These are phyloP conservation scores for Oryzaephilus surinamensis DNA, from an alignment of 1,140 invertebrate species.

Conservation along the genomic window DNA sequence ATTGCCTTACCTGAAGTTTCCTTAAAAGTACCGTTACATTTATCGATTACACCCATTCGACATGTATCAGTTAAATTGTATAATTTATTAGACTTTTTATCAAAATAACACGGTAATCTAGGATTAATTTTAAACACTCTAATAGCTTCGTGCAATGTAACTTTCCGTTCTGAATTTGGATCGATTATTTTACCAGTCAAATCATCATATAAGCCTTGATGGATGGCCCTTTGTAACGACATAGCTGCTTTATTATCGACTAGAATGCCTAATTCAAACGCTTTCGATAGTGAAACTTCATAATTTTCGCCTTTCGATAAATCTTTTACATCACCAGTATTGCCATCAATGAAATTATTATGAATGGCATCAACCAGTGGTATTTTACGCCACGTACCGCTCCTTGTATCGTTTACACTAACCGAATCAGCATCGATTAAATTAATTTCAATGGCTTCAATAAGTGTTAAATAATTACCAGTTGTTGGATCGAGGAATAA, in stretches of 20 bases:
- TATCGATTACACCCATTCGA: conserved; percentile 71
- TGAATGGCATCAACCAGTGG: conserved; percentile 65
- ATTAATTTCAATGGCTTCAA: conserved; percentile 61
- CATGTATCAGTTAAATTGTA: conserved; percentile 68
- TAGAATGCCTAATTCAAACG: conserved; percentile 68
- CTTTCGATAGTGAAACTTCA: conserved; percentile 65
- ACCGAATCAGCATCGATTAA: conserved; percentile 75
- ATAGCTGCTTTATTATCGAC: conserved; percentile 70
- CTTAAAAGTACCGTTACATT: conserved; percentile 64
- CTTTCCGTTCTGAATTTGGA: conserved; percentile 59
- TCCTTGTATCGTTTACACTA: conserved; percentile 68
- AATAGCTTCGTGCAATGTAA: conserved; percentile 77
- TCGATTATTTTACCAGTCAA: conserved; percentile 71
- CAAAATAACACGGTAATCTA: conserved; percentile 67
- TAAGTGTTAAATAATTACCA: conserved; percentile 61
- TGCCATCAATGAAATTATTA: conserved; percentile 60
- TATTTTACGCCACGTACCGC: conserved; percentile 63
- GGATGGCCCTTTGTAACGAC: conserved; percentile 76
- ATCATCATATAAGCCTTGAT: conserved; percentile 77
- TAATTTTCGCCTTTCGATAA: conserved; percentile 49
- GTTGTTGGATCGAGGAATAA: conserved; percentile 70
- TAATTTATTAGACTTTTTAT: conserved; percentile 55
- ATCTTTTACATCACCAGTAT: conserved; percentile 60
- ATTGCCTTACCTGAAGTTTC: conserved; percentile 55
- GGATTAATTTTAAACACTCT: conserved; percentile 68